Conservation (phyloP, 2,113 vertebrate species). For the Heliornis fulica region DNA sequence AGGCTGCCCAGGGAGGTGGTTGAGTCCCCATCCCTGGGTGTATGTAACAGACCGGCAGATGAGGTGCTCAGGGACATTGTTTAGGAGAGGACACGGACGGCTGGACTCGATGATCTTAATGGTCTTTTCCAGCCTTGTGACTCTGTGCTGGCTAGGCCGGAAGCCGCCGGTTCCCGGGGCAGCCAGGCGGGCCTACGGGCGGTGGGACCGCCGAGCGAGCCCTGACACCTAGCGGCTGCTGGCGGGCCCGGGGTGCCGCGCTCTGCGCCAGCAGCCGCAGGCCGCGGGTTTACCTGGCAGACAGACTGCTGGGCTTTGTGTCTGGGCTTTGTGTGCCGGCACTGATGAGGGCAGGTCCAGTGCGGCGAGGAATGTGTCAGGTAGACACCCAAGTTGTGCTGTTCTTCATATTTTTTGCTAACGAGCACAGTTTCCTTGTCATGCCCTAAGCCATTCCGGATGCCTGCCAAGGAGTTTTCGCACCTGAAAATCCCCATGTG, state of each 20-base stretch:
- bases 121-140: too few species aligned
- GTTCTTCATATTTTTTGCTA: neutral
- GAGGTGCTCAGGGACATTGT: too few species aligned
- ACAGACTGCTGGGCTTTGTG: too few species aligned
- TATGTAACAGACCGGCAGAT: too few species aligned
- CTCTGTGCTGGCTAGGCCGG: rapidly evolving
- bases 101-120: too few species aligned
- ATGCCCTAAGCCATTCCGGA: neutral
- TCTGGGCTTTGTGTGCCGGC: neutral
- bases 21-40: too few species aligned
- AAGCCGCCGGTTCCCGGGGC: rapidly evolving
- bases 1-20: too few species aligned
- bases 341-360: neutral
- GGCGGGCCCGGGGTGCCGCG: rapidly evolving
- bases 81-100: too few species aligned
- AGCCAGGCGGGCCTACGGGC: neutral
- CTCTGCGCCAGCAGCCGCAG: neutral
- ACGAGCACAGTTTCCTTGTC: neutral
- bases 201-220: neutral
- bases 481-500: neutral
- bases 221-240: neutral
- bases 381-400: neutral
- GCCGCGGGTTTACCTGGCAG: neutral
- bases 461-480: neutral
- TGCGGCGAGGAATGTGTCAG: neutral